A percentile compares a stretch with the other conserved stretches of the same genome.
These are phyloP conservation scores for Craterocephalus amniculus DNA, from an alignment of 2,797 vertebrate species.

Conservation along the genomic window DNA sequence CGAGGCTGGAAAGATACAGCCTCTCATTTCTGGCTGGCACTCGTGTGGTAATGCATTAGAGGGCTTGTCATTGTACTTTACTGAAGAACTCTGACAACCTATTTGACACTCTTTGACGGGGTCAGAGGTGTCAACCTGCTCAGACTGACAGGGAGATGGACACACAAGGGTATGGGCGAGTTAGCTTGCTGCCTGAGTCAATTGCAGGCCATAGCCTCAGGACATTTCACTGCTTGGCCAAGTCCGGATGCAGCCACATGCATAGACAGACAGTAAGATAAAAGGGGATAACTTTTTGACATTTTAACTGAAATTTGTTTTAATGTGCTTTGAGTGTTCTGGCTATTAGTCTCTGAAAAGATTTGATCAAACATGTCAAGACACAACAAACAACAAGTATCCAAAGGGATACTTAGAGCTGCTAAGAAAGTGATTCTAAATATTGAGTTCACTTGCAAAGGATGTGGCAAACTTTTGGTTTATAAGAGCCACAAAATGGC, in stretches of 20 bases:
- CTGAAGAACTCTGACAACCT: slow-evolving; percentile 80
- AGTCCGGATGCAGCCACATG: slow-evolving; percentile 42
- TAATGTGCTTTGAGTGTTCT: neutral
- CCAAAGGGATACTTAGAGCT: neutral
- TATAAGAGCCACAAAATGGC: slow-evolving; percentile 54
- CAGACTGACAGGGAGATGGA: slow-evolving; percentile 73
- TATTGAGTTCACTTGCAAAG: slow-evolving; percentile 24
- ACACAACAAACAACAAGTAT: neutral
- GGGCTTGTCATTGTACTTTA: slow-evolving; percentile 81
- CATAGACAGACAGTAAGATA: slow-evolving; percentile 24
- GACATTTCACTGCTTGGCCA: slow-evolving; percentile 33
- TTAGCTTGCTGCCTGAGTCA: slow-evolving; percentile 67
- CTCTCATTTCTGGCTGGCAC: slow-evolving; percentile 80
- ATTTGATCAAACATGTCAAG: neutral
- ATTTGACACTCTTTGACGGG: slow-evolving; percentile 78
- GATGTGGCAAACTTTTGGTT: slow-evolving; percentile 20
- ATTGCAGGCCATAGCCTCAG: slow-evolving; percentile 63
- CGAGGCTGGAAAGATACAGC: slow-evolving; percentile 73
- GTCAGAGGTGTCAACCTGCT: slow-evolving; percentile 81
- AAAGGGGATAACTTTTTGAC: slow-evolving; percentile 8
- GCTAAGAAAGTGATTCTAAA: slow-evolving; percentile 3
- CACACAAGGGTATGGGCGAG: slow-evolving; percentile 70
- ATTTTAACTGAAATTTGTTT: slow-evolving; percentile 1
- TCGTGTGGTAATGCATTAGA: slow-evolving; percentile 78
- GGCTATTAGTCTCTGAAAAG: neutral